Percentiles rank a stretch among this genome's conserved stretches.
phyloP scores from a whole-genome alignment of 1,140 invertebrate genomes.

The Caerostris extrusa region DNA sequence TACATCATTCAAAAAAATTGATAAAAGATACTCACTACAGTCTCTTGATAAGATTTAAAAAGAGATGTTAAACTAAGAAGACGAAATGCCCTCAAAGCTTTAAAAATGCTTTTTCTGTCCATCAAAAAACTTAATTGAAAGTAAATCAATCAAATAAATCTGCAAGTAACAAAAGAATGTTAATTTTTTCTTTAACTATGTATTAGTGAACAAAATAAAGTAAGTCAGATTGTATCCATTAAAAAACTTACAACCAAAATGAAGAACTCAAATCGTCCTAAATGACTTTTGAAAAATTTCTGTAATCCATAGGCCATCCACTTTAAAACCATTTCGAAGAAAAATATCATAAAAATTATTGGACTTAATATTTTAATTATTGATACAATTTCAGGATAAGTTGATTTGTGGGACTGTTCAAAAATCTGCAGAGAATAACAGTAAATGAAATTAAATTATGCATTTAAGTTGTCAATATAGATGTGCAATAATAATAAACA shows the following conservation, averaged over 20 bases:
- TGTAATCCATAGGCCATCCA: slow-evolving; percentile 75
- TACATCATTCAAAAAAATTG: not conserved
- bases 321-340: slow-evolving; percentile 65
- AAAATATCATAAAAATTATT: slow-evolving; percentile 55
- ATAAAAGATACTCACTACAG: slow-evolving; percentile 56
- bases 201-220: not conserved
- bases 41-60: slow-evolving; percentile 70
- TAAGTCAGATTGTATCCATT: not conserved
- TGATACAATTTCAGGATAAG: slow-evolving; percentile 9
- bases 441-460: no score
- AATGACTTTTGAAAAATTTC: slow-evolving; percentile 68
- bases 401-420: slow-evolving; percentile 60
- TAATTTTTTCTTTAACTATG: not conserved
- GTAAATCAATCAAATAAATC: slow-evolving; percentile 69
- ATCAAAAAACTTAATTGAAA: slow-evolving; percentile 73
- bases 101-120: slow-evolving; percentile 71
- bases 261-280: slow-evolving; percentile 70
- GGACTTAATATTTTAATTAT: slow-evolving; percentile 48
- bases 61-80: slow-evolving; percentile 66
- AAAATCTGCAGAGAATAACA: slow-evolving; percentile 29
- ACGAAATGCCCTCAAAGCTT: slow-evolving; percentile 65
- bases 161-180: slow-evolving; percentile 1
- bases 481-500: no score
- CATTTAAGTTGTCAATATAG: no score
- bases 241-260: slow-evolving; percentile 59